Conservation (phyloP, 2,797 vertebrate species). For the Argyrosomus regius region DNA sequence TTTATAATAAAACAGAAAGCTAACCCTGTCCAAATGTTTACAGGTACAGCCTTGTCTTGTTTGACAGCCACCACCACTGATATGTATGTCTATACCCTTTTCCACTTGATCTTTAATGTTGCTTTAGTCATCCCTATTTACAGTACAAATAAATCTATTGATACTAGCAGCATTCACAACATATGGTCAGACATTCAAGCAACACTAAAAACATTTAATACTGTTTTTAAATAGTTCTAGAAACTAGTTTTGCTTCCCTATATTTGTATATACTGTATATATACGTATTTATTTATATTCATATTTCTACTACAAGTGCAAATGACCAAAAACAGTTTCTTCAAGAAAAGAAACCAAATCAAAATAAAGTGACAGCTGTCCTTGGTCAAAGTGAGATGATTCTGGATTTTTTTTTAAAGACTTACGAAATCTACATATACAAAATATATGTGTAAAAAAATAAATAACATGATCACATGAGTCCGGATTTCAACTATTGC, state of each 20-base stretch:
- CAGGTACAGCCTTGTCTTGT: slow-evolving; percentile 70
- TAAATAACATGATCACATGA: slow-evolving; percentile 85
- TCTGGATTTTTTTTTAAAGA: slow-evolving; percentile 62
- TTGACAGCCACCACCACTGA: slow-evolving; percentile 75
- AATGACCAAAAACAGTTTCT: slow-evolving; percentile 82
- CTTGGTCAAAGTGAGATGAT: slow-evolving; percentile 80
- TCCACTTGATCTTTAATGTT: slow-evolving; percentile 72
- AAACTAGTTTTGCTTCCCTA: slow-evolving; percentile 82
- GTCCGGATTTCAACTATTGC: slow-evolving; percentile 84
- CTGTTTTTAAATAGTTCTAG: slow-evolving; percentile 78
- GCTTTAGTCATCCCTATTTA: slow-evolving; percentile 80
- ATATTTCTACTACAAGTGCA: slow-evolving; percentile 85
- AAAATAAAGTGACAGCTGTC: slow-evolving; percentile 79
- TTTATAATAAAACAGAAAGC: slow-evolving; percentile 68
- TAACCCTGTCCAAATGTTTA: slow-evolving; percentile 72
- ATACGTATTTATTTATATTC: slow-evolving; percentile 72
- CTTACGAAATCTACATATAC: slow-evolving; percentile 83
- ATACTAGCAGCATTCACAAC: slow-evolving; percentile 88
- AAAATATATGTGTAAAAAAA: slow-evolving; percentile 89
- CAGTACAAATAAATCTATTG: slow-evolving; percentile 85
- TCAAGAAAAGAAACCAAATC: slow-evolving; percentile 65
- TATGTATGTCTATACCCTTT: slow-evolving; percentile 84
- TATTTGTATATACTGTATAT: slow-evolving; percentile 77
- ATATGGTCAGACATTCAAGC: slow-evolving; percentile 84
- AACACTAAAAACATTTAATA: slow-evolving; percentile 85